These are phyloP conservation scores for Hesperophylax magnus DNA, from an alignment of 1,140 invertebrate species.

Conservation along the genomic window DNA sequence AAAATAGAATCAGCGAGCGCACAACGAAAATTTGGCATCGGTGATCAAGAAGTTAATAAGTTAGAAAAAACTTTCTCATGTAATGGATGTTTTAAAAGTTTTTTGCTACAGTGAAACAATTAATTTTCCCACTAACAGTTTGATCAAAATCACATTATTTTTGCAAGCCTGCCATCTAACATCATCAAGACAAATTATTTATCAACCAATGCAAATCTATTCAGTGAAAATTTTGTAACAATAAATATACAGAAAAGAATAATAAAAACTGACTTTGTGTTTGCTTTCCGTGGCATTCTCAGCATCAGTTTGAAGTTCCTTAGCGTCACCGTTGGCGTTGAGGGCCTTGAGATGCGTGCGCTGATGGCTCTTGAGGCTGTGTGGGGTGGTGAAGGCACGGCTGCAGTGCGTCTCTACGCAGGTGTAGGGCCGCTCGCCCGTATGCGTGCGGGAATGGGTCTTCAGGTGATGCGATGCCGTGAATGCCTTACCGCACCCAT, in stretches of 20 bases:
- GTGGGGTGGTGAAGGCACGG: constrained; percentile 84
- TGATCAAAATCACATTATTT: too few species aligned
- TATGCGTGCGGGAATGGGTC: constrained; percentile 83
- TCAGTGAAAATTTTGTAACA: neutral
- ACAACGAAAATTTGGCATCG: too few species aligned
- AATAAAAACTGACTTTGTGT: constrained; percentile 2
- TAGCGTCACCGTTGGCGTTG: neutral
- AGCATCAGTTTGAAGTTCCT: neutral
- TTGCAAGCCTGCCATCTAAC: too few species aligned
- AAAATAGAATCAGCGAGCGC: too few species aligned
- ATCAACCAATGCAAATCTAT: neutral
- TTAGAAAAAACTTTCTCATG: too few species aligned
- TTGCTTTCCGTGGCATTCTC: constrained; percentile 42
- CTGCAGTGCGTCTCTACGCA: constrained; percentile 81
- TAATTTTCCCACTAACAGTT: too few species aligned
- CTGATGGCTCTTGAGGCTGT: constrained; percentile 85
- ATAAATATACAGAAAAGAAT: neutral
- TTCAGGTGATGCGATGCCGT: constrained; percentile 95
- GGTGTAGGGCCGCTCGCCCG: constrained; percentile 83
- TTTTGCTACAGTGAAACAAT: too few species aligned
- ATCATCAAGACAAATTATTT: too few species aligned
- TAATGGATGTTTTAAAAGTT: too few species aligned
- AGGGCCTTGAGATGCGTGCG: constrained; percentile 72
- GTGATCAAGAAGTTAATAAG: too few species aligned
- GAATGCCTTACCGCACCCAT: constrained; percentile 92